Base-by-base conservation (phyloP, 2,888 invertebrate species). In the Apotomis capreana region DNA sequence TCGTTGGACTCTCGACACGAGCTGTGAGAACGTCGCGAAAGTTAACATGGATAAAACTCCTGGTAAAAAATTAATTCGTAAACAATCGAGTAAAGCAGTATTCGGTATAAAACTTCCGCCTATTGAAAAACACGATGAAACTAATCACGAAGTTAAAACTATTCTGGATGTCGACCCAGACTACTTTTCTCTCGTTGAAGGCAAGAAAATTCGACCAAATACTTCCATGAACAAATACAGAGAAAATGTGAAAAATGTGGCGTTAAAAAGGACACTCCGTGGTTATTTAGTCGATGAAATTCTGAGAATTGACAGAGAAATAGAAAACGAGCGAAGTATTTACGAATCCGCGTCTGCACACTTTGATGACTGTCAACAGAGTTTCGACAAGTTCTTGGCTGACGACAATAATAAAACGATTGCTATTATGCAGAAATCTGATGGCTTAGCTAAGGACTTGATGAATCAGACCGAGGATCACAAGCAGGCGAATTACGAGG, bases 81-180 rank as follows among this genome's bases (percentile, higher is more conserved):
- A 81, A 65, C 76, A 75, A 59, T 77, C 81, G 5, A 86, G 87
- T 74, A 90, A 87, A 82, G 80, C 82, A 5, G 78, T 86, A 4
- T 86, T 81, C 3, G 87, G 87, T 12, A 84, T 91, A 57, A 92
- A 90, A 78, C 78, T 93, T 44, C 93, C 93, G 36, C 90, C 90
- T 1, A 89, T 93, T 69, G 88, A 89, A 78, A 77, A 83, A 46
- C 77, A 79, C 9, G 8, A 49, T 51, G 80, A 78, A 61, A 49
- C 61, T 4, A 82, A 82, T 70, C 76, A 77, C 69, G 76, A 86
- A 57, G 74, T 89, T 3, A 94, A 94, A 80, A 94, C 95, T 4
- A 94, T 95, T 71, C 84, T 94, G 40, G 95, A 96, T 78, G 87
- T 95, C 0, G 95, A 96, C 82, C 94, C 95, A 0, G 89, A 94